phyloP scores from a whole-genome alignment of 2,888 invertebrate genomes.

The Automeris io region DNA sequence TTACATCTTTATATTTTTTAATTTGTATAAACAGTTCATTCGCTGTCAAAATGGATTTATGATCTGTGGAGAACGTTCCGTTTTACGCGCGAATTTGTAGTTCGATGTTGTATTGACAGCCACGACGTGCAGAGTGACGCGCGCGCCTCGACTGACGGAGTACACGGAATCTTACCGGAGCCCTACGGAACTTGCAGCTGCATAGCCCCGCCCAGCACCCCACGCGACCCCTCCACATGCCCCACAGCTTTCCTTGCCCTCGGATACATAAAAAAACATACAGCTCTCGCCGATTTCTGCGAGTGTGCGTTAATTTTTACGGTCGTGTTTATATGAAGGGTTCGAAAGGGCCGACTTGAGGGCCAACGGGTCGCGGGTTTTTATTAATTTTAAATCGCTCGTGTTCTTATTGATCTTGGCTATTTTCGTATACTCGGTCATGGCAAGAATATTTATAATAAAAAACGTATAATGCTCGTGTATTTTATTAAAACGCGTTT shows the following conservation, averaged over 20 bases:
- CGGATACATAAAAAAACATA: constrained; percentile 51
- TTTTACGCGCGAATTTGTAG: constrained; percentile 27
- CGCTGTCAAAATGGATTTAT: constrained; percentile 8
- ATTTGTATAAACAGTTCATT: neutral
- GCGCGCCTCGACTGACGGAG: constrained; percentile 61
- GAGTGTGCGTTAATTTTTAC: constrained; percentile 19
- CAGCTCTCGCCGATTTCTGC: constrained; percentile 28
- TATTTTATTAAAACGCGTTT: too few species aligned
- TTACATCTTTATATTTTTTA: constrained; percentile 17
- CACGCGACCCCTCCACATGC: constrained; percentile 57
- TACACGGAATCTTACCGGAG: constrained; percentile 42
- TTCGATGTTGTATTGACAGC: too few species aligned
- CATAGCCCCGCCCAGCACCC: constrained; percentile 69
- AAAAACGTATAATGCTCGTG: neutral
- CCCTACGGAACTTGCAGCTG: constrained; percentile 59
- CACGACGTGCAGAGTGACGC: constrained; percentile 55
- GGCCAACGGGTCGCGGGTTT: constrained; percentile 34
- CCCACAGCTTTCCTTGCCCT: constrained; percentile 60
- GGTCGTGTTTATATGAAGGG: constrained; percentile 38
- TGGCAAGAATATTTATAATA: constrained; percentile 13
- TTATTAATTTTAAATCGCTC: constrained; percentile 39
- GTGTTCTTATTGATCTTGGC: constrained; percentile 32
- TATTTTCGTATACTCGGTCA: constrained; percentile 18
- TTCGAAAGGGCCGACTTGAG: constrained; percentile 40
- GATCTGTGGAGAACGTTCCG: constrained; percentile 13